Evolutionary conservation across 2,113 vertebrate genomes (phyloP).

Genomic region (Lepus europaeus): DNA sequence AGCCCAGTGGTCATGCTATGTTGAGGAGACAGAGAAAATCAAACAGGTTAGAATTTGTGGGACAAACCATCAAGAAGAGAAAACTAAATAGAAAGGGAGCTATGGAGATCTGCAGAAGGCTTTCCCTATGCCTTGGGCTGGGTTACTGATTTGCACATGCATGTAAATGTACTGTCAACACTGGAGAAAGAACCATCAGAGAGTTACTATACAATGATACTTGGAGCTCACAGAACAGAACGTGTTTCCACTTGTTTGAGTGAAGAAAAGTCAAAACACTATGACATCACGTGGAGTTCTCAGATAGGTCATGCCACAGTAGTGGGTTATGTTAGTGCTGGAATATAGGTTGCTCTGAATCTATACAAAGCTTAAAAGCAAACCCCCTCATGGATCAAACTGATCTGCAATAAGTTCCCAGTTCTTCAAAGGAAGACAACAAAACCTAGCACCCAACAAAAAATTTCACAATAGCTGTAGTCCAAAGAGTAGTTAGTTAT

Average conservation of each 20-base stretch:
- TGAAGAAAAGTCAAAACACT: background rate
- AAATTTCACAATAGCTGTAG: background rate
- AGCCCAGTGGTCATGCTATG: background rate
- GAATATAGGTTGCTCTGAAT: background rate
- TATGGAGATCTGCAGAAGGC: background rate
- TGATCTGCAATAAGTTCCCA: background rate
- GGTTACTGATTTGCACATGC: background rate
- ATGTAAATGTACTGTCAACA: background rate
- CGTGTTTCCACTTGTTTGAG: background rate
- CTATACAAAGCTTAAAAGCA: background rate
- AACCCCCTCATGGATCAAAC: background rate
- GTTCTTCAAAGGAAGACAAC: background rate
- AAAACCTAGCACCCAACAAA: background rate
- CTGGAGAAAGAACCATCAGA: background rate
- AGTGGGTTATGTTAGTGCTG: background rate
- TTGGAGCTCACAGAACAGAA: background rate
- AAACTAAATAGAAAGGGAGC: background rate
- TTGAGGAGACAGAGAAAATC: background rate
- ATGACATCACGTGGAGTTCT: background rate
- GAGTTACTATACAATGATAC: background rate
- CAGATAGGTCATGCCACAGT: background rate
- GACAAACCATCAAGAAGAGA: background rate
- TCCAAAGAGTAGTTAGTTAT: background rate
- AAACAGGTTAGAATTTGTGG: background rate
- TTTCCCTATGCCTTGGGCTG: background rate